A percentile compares a stretch with the other conserved stretches of the same genome.
phyloP scores from a whole-genome alignment of 2,888 invertebrate genomes.

The Apoda limacodes region DNA sequence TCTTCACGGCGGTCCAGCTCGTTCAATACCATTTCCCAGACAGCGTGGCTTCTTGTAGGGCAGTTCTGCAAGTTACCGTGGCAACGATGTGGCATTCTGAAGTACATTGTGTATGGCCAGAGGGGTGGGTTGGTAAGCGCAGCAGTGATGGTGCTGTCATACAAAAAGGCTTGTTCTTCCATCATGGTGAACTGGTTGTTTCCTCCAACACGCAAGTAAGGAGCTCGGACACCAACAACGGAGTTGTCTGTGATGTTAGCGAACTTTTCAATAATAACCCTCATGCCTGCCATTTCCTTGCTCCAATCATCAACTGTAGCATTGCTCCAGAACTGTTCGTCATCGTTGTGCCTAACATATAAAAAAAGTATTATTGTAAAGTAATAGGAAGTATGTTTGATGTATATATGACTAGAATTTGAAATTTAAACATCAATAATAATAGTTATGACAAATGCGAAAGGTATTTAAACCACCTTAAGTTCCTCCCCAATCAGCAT shows the following conservation, averaged over 20 bases:
- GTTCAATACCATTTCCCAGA: constrained; percentile 97
- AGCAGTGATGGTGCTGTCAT: constrained; percentile 95
- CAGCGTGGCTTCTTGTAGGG: constrained; percentile 91
- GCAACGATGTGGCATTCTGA: constrained; percentile 94
- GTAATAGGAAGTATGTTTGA: too few species aligned
- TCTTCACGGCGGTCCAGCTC: constrained; percentile 93
- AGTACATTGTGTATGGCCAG: constrained; percentile 99
- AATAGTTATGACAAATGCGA: too few species aligned
- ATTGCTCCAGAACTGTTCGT: constrained; percentile 93
- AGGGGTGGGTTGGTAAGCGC: constrained; percentile 91
- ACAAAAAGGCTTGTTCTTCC: constrained; percentile 95
- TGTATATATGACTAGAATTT: too few species aligned
- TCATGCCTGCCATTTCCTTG: constrained; percentile 95
- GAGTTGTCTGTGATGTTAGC: constrained; percentile 92
- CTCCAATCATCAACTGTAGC: constrained; percentile 94
- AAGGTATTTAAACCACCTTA: too few species aligned
- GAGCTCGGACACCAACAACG: constrained; percentile 91
- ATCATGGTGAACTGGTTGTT: constrained; percentile 98
- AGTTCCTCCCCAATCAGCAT: too few species aligned
- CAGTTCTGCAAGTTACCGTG: constrained; percentile 93
- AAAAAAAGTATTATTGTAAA: too few species aligned
- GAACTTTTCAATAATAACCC: constrained; percentile 90
- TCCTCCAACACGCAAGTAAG: constrained; percentile 91
- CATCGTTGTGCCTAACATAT: constrained; percentile 86
- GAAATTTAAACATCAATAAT: too few species aligned